A percentile compares a stretch with the other conserved stretches of the same genome.
Evolutionary conservation across 92 coral and sea anemone genomes (phyloP).

Genomic region (Palythoa grandis): DNA sequence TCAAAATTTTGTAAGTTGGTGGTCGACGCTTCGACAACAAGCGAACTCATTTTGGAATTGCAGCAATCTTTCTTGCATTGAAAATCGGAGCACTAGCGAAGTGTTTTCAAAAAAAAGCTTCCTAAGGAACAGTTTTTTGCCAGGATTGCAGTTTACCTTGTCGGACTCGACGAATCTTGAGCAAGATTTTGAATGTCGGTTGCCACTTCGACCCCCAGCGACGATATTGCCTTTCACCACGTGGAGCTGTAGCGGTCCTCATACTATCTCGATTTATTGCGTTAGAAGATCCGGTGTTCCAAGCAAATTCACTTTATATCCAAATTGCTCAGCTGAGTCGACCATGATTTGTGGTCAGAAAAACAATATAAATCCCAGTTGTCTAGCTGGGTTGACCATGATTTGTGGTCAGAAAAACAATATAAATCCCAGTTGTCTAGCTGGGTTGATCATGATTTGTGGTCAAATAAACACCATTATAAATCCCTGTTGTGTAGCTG

Average conservation of each 20-base stretch:
- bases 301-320: slow-evolving; percentile 35
- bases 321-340: slow-evolving; percentile 30
- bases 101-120: slow-evolving; percentile 31
- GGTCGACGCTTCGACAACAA: slow-evolving; percentile 30
- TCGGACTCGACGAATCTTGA: slow-evolving; percentile 43
- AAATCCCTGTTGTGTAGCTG: slow-evolving; percentile 18
- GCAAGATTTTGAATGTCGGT: slow-evolving; percentile 42
- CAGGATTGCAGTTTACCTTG: slow-evolving; percentile 35
- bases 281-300: slow-evolving; percentile 35
- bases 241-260: slow-evolving; percentile 33
- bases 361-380: too few relatives aligned
- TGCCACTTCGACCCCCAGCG: slow-evolving; percentile 36
- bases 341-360: too few relatives aligned
- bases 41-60: slow-evolving; percentile 39
- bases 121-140: slow-evolving; percentile 31
- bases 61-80: slow-evolving; percentile 31
- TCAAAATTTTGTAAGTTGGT: slow-evolving; percentile 35
- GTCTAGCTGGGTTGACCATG: too few relatives aligned
- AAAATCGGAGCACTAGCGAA: slow-evolving; percentile 34
- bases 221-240: slow-evolving; percentile 33
- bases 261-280: slow-evolving; percentile 29
- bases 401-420: slow-evolving; percentile 12
- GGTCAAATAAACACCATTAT: not conserved
- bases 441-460: slow-evolving; percentile 14
- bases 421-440: slow-evolving; percentile 20